Evolutionary conservation across 2,113 vertebrate species (phyloP).

Genomic region (Psilopogon haemacephalus): DNA sequence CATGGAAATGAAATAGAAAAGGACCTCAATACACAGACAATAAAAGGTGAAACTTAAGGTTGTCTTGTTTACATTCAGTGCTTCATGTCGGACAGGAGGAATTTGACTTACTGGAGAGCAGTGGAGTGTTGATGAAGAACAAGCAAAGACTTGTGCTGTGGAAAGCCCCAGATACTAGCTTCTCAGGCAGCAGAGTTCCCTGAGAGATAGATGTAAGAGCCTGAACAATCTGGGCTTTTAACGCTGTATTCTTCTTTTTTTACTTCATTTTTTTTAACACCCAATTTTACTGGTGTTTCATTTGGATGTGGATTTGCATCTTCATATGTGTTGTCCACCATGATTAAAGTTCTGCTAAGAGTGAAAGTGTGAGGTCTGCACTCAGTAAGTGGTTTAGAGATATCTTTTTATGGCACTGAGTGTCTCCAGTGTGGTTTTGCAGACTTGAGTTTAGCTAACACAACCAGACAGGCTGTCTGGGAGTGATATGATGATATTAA

Average conservation of each 20-base stretch:
- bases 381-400: background rate
- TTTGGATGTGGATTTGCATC: background rate
- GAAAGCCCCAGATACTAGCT: background rate
- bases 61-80: background rate
- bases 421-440: background rate
- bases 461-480: background rate
- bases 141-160: accelerated
- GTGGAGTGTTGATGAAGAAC: background rate
- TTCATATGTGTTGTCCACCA: background rate
- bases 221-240: accelerated
- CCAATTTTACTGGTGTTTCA: background rate
- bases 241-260: background rate
- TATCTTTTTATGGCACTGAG: background rate
- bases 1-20: background rate
- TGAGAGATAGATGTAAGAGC: accelerated
- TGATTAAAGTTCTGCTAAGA: background rate
- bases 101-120: background rate
- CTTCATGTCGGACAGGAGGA: background rate
- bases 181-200: background rate
- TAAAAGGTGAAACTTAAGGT: background rate
- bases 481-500: background rate
- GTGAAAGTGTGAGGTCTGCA: background rate
- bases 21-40: background rate
- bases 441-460: background rate
- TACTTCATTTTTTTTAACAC: background rate